Percentiles rank a stretch among this genome's conserved stretches.
Conservation (phyloP, 1,140 invertebrate species). For the Drosophila kepulauana region DNA sequence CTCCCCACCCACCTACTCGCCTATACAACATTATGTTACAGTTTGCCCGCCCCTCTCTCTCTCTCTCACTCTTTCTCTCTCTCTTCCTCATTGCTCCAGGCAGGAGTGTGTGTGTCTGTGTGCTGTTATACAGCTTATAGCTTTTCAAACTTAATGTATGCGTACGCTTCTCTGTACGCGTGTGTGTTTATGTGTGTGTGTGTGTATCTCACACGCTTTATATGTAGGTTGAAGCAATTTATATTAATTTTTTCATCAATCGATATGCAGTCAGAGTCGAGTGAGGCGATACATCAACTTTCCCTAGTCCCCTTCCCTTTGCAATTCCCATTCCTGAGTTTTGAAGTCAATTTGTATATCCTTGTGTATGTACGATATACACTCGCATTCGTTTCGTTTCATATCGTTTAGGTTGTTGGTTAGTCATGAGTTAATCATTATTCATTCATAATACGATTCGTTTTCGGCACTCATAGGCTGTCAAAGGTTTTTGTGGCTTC, state of each 20-base stretch:
- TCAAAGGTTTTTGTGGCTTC: background rate
- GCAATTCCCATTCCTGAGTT: too few species aligned
- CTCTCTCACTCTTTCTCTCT: conserved; percentile 40
- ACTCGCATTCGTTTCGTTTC: background rate
- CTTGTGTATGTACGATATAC: conserved; percentile 5
- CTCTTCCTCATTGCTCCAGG: conserved; percentile 34
- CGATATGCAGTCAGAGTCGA: conserved; percentile 64
- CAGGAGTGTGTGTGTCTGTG: conserved; percentile 34
- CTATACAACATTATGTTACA: conserved; percentile 64
- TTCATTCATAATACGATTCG: conserved; percentile 28
- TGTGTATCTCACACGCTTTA: conserved; percentile 72
- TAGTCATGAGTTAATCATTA: conserved; percentile 14
- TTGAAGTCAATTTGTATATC: background rate
- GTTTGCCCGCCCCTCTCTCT: background rate
- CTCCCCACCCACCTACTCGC: background rate
- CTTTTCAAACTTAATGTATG: conserved; percentile 74
- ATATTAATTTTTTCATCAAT: conserved; percentile 84
- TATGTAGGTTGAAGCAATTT: conserved; percentile 84
- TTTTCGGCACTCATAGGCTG: conserved; percentile 9
- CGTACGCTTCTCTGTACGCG: conserved; percentile 29
- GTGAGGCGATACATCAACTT: conserved; percentile 38
- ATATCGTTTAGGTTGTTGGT: background rate
- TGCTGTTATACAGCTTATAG: conserved; percentile 73
- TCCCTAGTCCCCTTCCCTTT: background rate
- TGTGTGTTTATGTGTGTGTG: conserved; percentile 32